Evolutionary conservation across 2,888 invertebrate species (phyloP).

Genomic region (Pristionchus fissidentatus): DNA sequence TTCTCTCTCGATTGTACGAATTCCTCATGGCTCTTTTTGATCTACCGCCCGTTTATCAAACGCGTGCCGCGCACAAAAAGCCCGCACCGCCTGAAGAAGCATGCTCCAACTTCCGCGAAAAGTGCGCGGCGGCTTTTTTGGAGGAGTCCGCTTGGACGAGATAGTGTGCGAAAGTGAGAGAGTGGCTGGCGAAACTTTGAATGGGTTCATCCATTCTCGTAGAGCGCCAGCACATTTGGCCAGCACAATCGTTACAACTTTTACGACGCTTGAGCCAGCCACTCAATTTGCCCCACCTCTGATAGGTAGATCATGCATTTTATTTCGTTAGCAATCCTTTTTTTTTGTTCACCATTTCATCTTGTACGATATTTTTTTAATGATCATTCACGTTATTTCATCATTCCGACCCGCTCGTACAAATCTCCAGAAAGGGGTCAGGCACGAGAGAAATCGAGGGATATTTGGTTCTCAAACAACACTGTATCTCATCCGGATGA

Average conservation of each 20-base stretch:
- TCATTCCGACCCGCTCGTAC: too few species aligned
- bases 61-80: not conserved
- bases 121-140: not conserved
- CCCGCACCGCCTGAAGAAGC: not conserved
- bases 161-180: not conserved
- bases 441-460: too few species aligned
- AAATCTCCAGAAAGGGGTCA: too few species aligned
- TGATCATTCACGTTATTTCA: too few species aligned
- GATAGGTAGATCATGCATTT: too few species aligned
- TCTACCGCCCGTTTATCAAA: conserved; percentile 22
- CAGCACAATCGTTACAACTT: not conserved
- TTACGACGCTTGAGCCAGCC: not conserved
- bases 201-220: conserved; percentile 37
- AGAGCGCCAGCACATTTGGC: not conserved
- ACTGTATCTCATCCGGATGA: too few species aligned
- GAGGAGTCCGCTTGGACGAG: too few species aligned
- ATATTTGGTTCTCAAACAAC: too few species aligned
- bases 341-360: too few species aligned
- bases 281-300: not conserved
- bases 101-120: not conserved
- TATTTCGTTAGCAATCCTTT: too few species aligned
- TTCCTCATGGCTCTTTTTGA: not conserved
- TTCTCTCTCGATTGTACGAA: conserved; percentile 19
- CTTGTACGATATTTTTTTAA: too few species aligned
- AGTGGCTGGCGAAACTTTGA: not conserved